phyloP scores from a whole-genome alignment of 2,888 invertebrate genomes.

The Poecilus cupreus region DNA sequence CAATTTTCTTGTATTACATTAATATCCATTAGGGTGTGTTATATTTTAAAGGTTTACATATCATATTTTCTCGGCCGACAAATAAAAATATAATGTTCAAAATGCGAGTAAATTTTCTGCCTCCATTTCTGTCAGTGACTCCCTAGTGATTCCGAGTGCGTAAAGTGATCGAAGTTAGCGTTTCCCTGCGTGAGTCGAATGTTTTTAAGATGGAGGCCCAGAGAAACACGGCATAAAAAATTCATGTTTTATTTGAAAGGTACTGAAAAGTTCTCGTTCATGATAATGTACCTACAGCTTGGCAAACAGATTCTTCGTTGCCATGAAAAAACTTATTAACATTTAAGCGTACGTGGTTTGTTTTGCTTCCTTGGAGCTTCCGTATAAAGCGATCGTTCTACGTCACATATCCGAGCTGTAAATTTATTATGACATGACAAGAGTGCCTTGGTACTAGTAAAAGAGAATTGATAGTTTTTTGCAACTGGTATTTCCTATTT shows the following conservation, averaged over 20 bases:
- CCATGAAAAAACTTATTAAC: slow-evolving; percentile 13
- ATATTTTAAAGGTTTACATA: too few species aligned
- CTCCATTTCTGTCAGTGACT: too few species aligned
- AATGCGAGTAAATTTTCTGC: too few species aligned
- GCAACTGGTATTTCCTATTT: neutral
- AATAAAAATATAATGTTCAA: too few species aligned
- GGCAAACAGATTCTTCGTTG: slow-evolving; percentile 22
- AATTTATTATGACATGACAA: neutral
- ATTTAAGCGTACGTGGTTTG: slow-evolving; percentile 24
- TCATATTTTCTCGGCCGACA: too few species aligned
- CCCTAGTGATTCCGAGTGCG: neutral
- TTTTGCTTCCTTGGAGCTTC: slow-evolving; percentile 8
- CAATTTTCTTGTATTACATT: too few species aligned
- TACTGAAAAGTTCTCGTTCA: neutral
- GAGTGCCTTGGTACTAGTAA: neutral
- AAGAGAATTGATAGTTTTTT: neutral
- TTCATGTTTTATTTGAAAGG: neutral
- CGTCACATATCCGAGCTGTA: neutral
- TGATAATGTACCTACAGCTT: neutral
- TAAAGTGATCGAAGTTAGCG: neutral
- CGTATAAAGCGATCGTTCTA: neutral
- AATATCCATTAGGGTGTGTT: too few species aligned
- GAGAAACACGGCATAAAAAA: neutral
- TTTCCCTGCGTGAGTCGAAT: neutral
- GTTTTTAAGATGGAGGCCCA: neutral